Base-by-base conservation (phyloP, 1,140 invertebrate species). In the Drosophila sturtevanti region DNA sequence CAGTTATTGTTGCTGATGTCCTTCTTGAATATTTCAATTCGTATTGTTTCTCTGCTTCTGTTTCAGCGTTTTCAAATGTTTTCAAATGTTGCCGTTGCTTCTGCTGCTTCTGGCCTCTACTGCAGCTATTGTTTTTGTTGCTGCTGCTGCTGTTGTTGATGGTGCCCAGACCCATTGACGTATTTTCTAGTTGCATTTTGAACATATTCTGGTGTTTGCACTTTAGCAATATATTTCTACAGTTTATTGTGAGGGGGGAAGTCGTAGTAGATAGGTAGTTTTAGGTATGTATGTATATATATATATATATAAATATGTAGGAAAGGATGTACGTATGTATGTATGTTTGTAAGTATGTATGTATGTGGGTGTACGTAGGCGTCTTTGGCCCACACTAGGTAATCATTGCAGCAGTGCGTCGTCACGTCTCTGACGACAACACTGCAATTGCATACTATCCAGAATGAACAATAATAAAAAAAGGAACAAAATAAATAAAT, bases 321-420 rank as follows among this genome's bases (percentile, higher is more conserved):
- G 41, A 48, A 11, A 21, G 41, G 61, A 16, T 63, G 14, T 63
- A 12, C 35, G n/a, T 10, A 18, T 64, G 54, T 59, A 11, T 14
- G 11, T 6, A 16, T 59, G 35, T n/a, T n/a, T n/a, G n/a, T n/a
- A n/a, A n/a, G n/a, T n/a, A n/a, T 44, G n/a, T 27, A 14, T 16
- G 16, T n/a, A n/a, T 16, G 41, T 34, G 11, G 11, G 11, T 1
- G 27, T 31, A 31, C 34, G 34, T 48, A 21, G 31, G 21, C 58
- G 58, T 67, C 69, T 56, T 16, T 27, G 31, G 70, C 70, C 66
- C 71, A 62, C 70, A 64, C 67, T 82, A 82, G 56, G 81, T 86
- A 72, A 86, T 86, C 82, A 86, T 86, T 63, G 73, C 73, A 62
- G 44, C 56, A 21, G 41, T 48, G 41, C 21, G 41, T 48, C 41